phyloP scores from a whole-genome alignment of 1,140 invertebrate genomes.

The Anthonomus grandis region DNA sequence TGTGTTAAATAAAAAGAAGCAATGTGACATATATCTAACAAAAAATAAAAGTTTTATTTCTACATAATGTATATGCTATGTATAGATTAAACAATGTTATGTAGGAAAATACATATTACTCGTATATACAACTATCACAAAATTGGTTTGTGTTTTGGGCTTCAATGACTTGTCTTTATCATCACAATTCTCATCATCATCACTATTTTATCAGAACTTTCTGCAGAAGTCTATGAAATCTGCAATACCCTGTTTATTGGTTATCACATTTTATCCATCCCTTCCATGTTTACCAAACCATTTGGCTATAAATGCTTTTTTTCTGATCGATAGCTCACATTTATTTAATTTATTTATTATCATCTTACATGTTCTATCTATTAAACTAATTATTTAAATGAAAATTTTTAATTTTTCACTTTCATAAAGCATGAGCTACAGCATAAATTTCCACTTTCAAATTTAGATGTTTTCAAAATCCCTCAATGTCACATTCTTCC shows the following conservation, averaged over 20 bases:
- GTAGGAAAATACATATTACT: too few species aligned
- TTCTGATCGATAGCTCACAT: background rate
- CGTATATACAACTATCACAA: too few species aligned
- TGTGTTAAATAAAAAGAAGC: too few species aligned
- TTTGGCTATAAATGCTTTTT: background rate
- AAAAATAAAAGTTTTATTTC: too few species aligned
- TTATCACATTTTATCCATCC: background rate
- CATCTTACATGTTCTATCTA: background rate
- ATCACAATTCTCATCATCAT: too few species aligned
- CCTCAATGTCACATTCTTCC: background rate
- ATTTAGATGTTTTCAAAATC: background rate
- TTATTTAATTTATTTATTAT: background rate
- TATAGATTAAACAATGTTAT: too few species aligned
- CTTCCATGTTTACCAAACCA: background rate
- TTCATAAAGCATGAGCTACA: background rate
- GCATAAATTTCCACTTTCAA: background rate
- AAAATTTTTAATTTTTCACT: background rate
- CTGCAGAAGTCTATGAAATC: too few species aligned
- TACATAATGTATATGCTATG: too few species aligned
- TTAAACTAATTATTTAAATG: background rate
- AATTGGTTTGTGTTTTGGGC: too few species aligned
- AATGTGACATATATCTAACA: too few species aligned
- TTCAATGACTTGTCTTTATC: too few species aligned
- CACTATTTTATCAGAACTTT: too few species aligned
- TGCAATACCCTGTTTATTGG: background rate